Conservation (phyloP, 2,113 vertebrate species). For the Psephotus haematonotus region DNA sequence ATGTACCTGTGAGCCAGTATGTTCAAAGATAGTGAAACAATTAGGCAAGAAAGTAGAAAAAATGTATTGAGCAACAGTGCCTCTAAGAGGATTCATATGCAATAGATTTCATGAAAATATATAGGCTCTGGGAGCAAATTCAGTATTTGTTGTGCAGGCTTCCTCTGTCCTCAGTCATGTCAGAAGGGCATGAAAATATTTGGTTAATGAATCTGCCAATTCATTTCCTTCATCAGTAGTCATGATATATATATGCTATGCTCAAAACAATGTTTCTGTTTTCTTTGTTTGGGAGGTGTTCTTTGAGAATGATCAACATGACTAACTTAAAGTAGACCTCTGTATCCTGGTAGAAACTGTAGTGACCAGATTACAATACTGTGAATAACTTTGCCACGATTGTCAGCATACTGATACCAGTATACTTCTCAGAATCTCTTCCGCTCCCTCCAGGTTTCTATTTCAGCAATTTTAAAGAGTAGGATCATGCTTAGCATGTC, state of each 20-base stretch:
- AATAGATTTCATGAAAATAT: neutral
- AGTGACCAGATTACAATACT: neutral
- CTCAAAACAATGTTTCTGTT: neutral
- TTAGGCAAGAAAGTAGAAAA: neutral
- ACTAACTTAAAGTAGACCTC: neutral
- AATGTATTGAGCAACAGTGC: slow-evolving; percentile 41
- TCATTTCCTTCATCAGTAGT: neutral
- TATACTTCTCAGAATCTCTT: neutral
- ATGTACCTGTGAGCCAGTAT: neutral
- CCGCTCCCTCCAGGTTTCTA: neutral
- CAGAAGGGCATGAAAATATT: neutral
- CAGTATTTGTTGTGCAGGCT: neutral
- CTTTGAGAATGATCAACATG: neutral
- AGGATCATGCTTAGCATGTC: neutral
- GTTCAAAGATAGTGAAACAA: neutral
- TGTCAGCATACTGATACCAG: neutral
- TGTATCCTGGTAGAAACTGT: neutral
- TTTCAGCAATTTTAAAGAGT: slow-evolving; percentile 8
- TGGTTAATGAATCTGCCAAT: neutral
- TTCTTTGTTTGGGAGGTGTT: neutral
- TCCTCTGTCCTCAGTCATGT: neutral
- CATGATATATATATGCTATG: neutral
- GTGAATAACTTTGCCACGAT: neutral
- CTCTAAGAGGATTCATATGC: slow-evolving; percentile 33
- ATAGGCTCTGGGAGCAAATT: neutral